Evolutionary conservation across 1,140 invertebrate species (phyloP), one percentile per base, ranked within the genome.

Genomic region (Mylabris phalerata): DNA sequence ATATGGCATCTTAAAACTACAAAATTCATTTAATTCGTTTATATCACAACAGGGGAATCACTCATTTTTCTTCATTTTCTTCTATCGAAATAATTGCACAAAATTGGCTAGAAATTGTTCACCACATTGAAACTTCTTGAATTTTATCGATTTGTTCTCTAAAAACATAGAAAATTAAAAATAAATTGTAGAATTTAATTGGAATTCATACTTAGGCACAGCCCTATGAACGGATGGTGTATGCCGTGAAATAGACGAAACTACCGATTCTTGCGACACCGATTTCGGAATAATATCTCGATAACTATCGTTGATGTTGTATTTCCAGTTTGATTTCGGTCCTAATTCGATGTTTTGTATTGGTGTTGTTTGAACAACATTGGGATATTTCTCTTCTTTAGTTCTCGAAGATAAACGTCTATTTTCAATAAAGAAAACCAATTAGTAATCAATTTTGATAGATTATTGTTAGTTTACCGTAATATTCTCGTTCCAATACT

Each of bases 331-430:
- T 11, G 80, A 80, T 62, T 84, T 80, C 50, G 75, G 80, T 42
- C 51, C 32, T 6, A 72, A 71, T 63, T 84, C 82, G 68, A 80
- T 73, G 65, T 85, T 81, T 66, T 82, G 84, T 6, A 71, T 79
- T 48, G 77, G 76, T 61, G 83, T 84, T 38, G 81, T 79, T 38
- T 32, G 48, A 9, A 11, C 48, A 11, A 80, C 82, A 47, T 66
- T 50, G 57, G 67, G 32, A 32, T 4, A 65, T 62, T 73, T 74
- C 10, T 76, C 75, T 32, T 80, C 78, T 9, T 76, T 73, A 9
- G 78, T 79, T 67, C 81, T 82, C 0, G 80, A 82, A 25, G 83
- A 85, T n/a, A 86, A 69, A 39, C 84, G 78, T 65, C 80, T 80
- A 65, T 19, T 19, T 19, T 19, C 19, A 19, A 19, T 19, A 19